These are phyloP conservation scores for Eupithecia pulchellata DNA, from an alignment of 2,888 invertebrate genomes.

Conservation along the genomic window DNA sequence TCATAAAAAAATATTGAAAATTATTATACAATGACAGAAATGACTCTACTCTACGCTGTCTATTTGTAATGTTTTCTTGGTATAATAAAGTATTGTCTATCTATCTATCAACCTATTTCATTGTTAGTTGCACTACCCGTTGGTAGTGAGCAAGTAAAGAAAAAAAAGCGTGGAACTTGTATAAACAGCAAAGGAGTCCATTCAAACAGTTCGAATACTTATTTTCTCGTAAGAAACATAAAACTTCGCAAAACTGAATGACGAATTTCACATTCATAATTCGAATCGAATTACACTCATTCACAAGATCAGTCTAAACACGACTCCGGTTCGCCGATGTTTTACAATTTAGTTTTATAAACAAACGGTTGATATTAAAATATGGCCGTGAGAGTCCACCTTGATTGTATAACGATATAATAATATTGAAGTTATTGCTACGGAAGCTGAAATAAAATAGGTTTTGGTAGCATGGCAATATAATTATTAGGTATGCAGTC, in stretches of 20 bases:
- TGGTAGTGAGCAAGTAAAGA: too few relatives aligned
- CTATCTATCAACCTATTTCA: too few relatives aligned
- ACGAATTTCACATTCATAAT: slow-evolving; percentile 40
- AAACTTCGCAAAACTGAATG: slow-evolving; percentile 23
- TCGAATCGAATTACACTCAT: slow-evolving; percentile 68
- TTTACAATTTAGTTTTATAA: slow-evolving; percentile 68
- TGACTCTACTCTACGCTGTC: too few relatives aligned
- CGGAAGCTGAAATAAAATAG: slow-evolving; percentile 52
- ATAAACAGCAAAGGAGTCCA: not conserved
- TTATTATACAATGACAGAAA: too few relatives aligned
- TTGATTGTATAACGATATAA: slow-evolving; percentile 56
- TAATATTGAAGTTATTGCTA: slow-evolving; percentile 56
- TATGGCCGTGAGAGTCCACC: slow-evolving; percentile 68
- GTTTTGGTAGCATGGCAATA: slow-evolving; percentile 3
- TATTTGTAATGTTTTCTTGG: too few relatives aligned
- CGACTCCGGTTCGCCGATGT: slow-evolving; percentile 66
- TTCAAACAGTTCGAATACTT: not conserved
- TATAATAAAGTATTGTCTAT: too few relatives aligned
- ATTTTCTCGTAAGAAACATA: not conserved
- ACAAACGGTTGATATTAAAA: slow-evolving; percentile 75
- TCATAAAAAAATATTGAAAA: too few relatives aligned
- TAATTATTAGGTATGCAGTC: not conserved
- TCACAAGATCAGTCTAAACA: slow-evolving; percentile 83
- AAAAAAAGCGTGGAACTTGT: too few relatives aligned
- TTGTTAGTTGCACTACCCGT: too few relatives aligned